A percentile compares a stretch with the other conserved stretches of the same genome.
Conservation (phyloP, 2,113 vertebrate genomes). For the Otus sunia region DNA sequence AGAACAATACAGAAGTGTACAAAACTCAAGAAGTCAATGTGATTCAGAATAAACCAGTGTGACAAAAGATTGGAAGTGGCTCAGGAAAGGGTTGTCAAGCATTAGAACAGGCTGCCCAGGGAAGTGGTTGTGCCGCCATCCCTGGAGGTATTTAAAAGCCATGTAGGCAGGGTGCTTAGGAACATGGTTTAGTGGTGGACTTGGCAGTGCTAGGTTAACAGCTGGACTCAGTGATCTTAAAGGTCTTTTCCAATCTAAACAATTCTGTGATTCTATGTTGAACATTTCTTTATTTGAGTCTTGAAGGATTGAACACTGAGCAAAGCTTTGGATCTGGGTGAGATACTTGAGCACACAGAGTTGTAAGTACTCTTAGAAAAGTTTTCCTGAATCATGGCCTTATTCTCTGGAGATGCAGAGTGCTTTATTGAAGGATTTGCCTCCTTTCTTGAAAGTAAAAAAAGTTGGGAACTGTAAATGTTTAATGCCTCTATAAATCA, state of each 20-base stretch:
- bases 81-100: background rate
- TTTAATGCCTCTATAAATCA: background rate
- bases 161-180: background rate
- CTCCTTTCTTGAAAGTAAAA: background rate
- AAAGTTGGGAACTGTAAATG: background rate
- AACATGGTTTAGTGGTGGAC: background rate
- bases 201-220: background rate
- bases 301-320: background rate
- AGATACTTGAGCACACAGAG: background rate
- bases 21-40: background rate
- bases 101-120: background rate
- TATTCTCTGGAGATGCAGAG: background rate
- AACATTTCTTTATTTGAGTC: background rate
- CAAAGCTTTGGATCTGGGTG: background rate
- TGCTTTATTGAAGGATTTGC: background rate
- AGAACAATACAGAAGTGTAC: background rate
- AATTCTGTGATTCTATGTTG: rapidly evolving
- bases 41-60: background rate
- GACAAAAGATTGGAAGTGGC: background rate
- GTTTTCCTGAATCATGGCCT: background rate
- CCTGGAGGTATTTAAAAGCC: background rate
- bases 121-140: background rate
- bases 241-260: background rate
- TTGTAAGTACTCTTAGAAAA: background rate
- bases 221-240: background rate